Percentiles rank a stretch among this genome's conserved stretches.
Evolutionary conservation across 2,797 vertebrate genomes (phyloP).

Genomic region (Amblyopsis hoosieri): DNA sequence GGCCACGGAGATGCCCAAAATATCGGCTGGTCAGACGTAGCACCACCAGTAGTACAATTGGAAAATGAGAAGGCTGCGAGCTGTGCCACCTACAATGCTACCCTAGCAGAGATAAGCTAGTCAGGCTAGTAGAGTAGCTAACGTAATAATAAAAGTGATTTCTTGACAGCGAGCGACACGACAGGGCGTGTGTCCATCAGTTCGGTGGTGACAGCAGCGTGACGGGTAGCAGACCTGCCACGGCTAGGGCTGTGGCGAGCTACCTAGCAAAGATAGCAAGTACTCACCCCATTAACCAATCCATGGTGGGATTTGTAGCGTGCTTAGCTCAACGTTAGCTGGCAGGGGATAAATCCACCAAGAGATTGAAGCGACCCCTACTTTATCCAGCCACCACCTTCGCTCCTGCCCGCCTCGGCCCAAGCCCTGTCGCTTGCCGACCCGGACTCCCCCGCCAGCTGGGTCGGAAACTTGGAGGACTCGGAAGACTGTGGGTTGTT

Average conservation of each 20-base stretch:
- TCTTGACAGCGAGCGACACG: neutral
- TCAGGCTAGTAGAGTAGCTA: slow-evolving; percentile 33
- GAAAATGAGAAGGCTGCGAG: slow-evolving; percentile 44
- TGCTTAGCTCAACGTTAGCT: slow-evolving; percentile 66
- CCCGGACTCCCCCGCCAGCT: slow-evolving; percentile 43
- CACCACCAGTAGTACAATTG: slow-evolving; percentile 18
- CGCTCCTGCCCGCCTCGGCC: slow-evolving; percentile 45
- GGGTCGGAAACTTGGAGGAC: slow-evolving; percentile 47
- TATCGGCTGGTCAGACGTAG: slow-evolving; percentile 33
- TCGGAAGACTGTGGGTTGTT: slow-evolving; percentile 59
- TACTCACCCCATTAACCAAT: slow-evolving; percentile 97
- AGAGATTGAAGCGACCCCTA: slow-evolving; percentile 72
- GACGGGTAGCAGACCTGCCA: slow-evolving; percentile 52
- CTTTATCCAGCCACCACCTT: slow-evolving; percentile 68
- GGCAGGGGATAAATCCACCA: slow-evolving; percentile 74
- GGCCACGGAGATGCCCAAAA: slow-evolving; percentile 33
- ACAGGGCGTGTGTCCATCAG: slow-evolving; percentile 30
- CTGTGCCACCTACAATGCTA: slow-evolving; percentile 48
- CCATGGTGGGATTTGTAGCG: slow-evolving; percentile 81
- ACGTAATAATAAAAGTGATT: slow-evolving; percentile 4
- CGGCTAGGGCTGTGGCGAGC: slow-evolving; percentile 24
- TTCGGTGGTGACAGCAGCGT: slow-evolving; percentile 7
- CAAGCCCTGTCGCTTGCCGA: slow-evolving; percentile 49
- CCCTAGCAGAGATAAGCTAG: slow-evolving; percentile 39
- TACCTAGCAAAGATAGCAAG: slow-evolving; percentile 50